Conservation (phyloP, 2,797 vertebrate species). For the Cossypha caffra region DNA sequence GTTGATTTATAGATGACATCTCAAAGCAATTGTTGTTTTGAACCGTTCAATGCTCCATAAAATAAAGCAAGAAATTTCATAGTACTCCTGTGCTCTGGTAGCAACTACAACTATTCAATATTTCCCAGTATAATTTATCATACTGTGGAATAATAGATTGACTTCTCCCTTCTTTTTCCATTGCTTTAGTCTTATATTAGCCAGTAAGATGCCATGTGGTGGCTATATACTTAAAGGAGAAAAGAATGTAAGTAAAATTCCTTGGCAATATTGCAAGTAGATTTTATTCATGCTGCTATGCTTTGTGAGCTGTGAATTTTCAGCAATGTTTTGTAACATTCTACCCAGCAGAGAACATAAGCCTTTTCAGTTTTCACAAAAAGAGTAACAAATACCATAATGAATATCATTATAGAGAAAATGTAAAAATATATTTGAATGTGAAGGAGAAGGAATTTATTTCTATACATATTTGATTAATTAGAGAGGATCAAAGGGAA, state of each 20-base stretch:
- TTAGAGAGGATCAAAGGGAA: not conserved
- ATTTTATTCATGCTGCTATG: not conserved
- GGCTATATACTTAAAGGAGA: not conserved
- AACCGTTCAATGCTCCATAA: slow-evolving; percentile 68
- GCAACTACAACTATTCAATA: slow-evolving; percentile 29
- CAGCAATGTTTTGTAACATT: not conserved
- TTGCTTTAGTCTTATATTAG: not conserved
- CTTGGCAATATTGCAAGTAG: not conserved
- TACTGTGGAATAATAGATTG: not conserved
- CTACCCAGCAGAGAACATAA: not conserved
- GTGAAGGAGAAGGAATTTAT: not conserved
- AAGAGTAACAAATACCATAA: not conserved
- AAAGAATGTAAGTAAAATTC: not conserved
- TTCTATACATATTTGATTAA: not conserved
- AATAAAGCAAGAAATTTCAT: slow-evolving; percentile 43
- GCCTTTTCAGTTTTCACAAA: not conserved
- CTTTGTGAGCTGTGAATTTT: not conserved
- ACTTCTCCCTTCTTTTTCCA: not conserved
- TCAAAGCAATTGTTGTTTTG: slow-evolving; percentile 70
- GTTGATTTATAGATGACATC: slow-evolving; percentile 69
- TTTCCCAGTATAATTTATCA: not conserved
- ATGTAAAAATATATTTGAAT: not conserved
- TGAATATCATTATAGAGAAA: not conserved
- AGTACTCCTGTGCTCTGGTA: not conserved
- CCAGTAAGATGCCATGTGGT: not conserved